Evolutionary conservation across 2,797 vertebrate genomes (phyloP).

Genomic region (Lacerta agilis): DNA sequence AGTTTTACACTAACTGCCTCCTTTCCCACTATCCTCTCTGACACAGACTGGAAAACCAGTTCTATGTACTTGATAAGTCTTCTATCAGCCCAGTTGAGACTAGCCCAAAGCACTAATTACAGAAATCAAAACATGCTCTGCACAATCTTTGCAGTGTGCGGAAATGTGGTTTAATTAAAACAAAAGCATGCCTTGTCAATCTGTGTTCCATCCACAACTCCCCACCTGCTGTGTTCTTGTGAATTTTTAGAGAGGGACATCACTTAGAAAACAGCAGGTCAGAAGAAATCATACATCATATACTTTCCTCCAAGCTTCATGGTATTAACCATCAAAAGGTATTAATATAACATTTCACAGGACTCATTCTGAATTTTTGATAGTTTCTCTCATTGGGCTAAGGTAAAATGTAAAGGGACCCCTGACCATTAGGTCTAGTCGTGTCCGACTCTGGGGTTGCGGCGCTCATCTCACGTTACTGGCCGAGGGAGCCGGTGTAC

Average conservation of each 20-base stretch:
- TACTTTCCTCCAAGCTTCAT: background rate
- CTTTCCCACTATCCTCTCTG: background rate
- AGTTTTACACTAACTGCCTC: background rate
- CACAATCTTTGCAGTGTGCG: background rate
- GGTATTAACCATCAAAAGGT: background rate
- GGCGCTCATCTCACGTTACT: too few relatives aligned
- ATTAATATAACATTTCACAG: background rate
- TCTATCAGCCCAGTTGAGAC: background rate
- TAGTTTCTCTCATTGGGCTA: background rate
- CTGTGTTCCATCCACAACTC: background rate
- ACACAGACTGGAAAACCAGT: background rate
- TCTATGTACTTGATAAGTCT: background rate
- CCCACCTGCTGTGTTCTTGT: background rate
- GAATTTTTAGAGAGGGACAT: slow-evolving; percentile 10
- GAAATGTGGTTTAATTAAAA: background rate
- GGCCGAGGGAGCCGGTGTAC: too few relatives aligned
- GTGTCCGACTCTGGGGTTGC: too few relatives aligned
- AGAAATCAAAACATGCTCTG: background rate
- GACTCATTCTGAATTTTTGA: background rate
- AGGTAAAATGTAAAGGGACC: too few relatives aligned
- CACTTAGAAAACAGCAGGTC: background rate
- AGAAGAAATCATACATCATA: background rate
- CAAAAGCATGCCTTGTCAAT: background rate
- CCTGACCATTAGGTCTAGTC: too few relatives aligned
- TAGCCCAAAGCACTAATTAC: background rate